These are phyloP conservation scores for Ptilodon capucinus DNA, from an alignment of 2,888 invertebrate genomes.

Conservation along the genomic window DNA sequence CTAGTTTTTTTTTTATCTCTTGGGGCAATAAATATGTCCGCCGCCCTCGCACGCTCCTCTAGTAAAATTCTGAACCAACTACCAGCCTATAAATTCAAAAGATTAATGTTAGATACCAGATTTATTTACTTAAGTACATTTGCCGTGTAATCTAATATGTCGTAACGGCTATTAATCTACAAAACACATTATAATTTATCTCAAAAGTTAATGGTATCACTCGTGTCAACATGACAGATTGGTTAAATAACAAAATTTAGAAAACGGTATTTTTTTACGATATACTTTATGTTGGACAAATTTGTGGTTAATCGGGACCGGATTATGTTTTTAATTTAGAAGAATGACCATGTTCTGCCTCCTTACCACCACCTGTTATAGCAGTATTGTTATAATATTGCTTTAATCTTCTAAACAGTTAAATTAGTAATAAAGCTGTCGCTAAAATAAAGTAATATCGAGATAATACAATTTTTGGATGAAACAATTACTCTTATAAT, in stretches of 20 bases:
- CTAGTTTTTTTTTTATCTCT: constrained; percentile 61
- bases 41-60: constrained; percentile 60
- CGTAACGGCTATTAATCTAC: constrained; percentile 69
- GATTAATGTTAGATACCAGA: constrained; percentile 75
- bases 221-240: constrained; percentile 49
- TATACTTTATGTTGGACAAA: constrained; percentile 13
- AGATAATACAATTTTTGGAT: no score
- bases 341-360: no score
- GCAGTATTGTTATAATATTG: no score
- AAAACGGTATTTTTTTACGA: constrained; percentile 14
- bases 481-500: no score
- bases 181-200: constrained; percentile 55
- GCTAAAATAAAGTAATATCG: no score
- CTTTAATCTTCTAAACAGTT: no score
- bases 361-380: no score
- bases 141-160: constrained; percentile 70
- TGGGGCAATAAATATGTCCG: constrained; percentile 68
- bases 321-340: not conserved
- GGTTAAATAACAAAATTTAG: constrained; percentile 28
- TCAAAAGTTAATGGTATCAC: constrained; percentile 49
- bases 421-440: no score
- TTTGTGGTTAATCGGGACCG: constrained; percentile 14
- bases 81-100: constrained; percentile 69
- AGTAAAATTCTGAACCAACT: constrained; percentile 57
- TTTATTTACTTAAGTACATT: constrained; percentile 73